Conservation (phyloP, 2,113 vertebrate species). For the Menidia beryllina region DNA sequence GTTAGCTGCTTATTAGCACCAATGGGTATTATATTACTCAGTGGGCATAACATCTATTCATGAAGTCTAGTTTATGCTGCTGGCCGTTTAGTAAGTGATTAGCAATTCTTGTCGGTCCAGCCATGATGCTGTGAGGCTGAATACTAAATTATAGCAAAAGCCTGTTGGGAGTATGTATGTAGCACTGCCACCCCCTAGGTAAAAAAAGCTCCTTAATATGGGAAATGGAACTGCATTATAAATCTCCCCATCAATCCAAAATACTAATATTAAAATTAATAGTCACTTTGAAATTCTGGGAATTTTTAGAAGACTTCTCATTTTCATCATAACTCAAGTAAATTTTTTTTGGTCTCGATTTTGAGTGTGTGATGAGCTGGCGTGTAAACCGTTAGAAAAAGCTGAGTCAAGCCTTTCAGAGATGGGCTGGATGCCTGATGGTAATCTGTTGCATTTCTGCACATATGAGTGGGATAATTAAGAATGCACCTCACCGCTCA, state of each 20-base stretch:
- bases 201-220: slow-evolving; percentile 61
- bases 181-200: slow-evolving; percentile 40
- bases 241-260: slow-evolving; percentile 45
- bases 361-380: slow-evolving; percentile 21
- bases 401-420: slow-evolving; percentile 63
- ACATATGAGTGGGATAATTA: slow-evolving; percentile 70
- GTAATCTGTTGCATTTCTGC: slow-evolving; percentile 71
- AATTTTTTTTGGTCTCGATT: slow-evolving; percentile 32
- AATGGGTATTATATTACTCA: slow-evolving; percentile 43
- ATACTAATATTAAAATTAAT: slow-evolving; percentile 48
- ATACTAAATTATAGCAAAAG: slow-evolving; percentile 51
- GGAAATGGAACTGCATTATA: slow-evolving; percentile 39
- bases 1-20: slow-evolving; percentile 35
- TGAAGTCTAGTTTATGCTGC: slow-evolving; percentile 45
- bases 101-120: slow-evolving; percentile 45
- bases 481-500: slow-evolving; percentile 62
- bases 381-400: slow-evolving; percentile 54
- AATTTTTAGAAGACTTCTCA: slow-evolving; percentile 31
- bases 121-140: slow-evolving; percentile 38
- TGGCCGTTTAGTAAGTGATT: slow-evolving; percentile 48
- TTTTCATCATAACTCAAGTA: slow-evolving; percentile 8
- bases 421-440: slow-evolving; percentile 70
- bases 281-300: slow-evolving; percentile 49
- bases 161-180: slow-evolving; percentile 37
- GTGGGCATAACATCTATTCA: slow-evolving; percentile 29